A percentile compares a stretch with the other conserved stretches of the same genome.
Conservation (phyloP, 2,797 vertebrate species). For the Sus cebifrons region DNA sequence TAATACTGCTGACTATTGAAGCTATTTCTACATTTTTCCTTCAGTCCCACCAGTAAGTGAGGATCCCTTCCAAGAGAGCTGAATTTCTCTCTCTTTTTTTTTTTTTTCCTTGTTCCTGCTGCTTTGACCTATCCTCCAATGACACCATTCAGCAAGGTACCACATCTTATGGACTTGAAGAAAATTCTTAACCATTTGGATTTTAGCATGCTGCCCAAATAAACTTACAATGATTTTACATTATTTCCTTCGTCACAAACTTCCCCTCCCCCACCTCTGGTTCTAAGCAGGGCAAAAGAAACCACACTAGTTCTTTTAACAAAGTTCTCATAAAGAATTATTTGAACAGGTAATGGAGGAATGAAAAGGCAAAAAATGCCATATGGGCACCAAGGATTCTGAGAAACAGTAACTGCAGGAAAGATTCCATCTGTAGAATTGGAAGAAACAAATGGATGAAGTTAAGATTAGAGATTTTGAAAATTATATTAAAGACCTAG, state of each 20-base stretch:
- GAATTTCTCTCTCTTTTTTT: not conserved
- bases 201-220: not conserved
- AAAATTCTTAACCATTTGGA: not conserved
- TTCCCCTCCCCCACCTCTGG: rapidly evolving
- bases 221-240: not conserved
- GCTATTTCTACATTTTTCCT: not conserved
- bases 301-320: not conserved
- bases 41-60: not conserved
- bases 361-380: not conserved
- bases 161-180: not conserved
- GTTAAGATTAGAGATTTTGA: not conserved
- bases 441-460: not conserved
- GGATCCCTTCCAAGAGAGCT: not conserved
- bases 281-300: not conserved
- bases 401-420: not conserved
- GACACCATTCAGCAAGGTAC: not conserved
- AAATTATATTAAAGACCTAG: not conserved
- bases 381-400: not conserved
- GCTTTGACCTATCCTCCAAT: not conserved
- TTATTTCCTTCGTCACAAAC: not conserved
- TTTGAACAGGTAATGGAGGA: not conserved
- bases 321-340: not conserved
- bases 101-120: not conserved
- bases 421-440: too few species aligned
- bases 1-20: not conserved